Evolutionary conservation across 2,113 vertebrate genomes (phyloP), one percentile per base, ranked within the genome.

Genomic region (Hucho hucho): DNA sequence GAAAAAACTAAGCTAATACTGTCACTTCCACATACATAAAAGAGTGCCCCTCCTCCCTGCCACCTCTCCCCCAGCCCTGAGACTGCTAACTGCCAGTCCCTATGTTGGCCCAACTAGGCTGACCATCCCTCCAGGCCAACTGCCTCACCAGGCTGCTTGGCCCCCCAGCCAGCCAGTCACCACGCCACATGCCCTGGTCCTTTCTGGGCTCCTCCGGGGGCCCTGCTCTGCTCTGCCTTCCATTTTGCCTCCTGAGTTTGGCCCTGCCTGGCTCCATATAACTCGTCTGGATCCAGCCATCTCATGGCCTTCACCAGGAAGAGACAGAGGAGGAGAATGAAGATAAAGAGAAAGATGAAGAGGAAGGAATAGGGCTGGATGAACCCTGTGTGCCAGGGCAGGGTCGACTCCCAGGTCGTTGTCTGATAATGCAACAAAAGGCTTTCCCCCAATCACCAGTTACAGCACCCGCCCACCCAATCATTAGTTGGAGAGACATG

Each of bases 291-390:
- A 79, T 83, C 84, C 80, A 78, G 77, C 76, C 80, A 74, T 79
- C 71, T 74, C 70, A 79, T 70, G 86, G 87, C 86, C 88, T 87
- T 87, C 88, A 79, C 78, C 73, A 75, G 49, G 69, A 70, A 75
- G 71, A 66, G 59, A 2, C 73, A 53, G 63, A 67, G 63, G 14
- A 68, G 47, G 25, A 76, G 67, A 65, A 32, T 25, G 43, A 76
- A 26, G 63, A 80, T 9, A 9, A 53, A 37, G 59, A 12, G 2
- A 32, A 56, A 0, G 77, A 86, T 16, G 32, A 68, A 29, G 65
- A 67, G 59, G 66, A 70, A 72, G 28, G 25, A 43, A 61, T 59
- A 65, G 64, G 59, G 16, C 13, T 29, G 32, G 32, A 63, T 5
- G 18, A 47, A 71, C 11, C 69, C 78, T 71, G 72, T 37, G 32